A percentile compares a stretch with the other conserved stretches of the same genome.
phyloP scores from a whole-genome alignment of 2,888 invertebrate genomes.

The Pterobdella sp. region DNA sequence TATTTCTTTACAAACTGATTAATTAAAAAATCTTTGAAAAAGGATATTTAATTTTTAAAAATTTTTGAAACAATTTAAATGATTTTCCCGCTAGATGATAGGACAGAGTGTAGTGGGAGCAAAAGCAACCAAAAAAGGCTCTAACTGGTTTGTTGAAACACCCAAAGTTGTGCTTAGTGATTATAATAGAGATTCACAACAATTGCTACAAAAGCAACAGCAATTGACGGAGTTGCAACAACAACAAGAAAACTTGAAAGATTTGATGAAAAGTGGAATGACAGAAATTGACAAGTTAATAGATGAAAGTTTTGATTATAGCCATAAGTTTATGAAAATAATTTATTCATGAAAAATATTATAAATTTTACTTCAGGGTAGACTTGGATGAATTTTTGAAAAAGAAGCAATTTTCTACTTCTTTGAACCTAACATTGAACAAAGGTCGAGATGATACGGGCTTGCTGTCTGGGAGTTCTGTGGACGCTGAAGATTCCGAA shows the following conservation, averaged over 20 bases:
- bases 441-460: too few relatives aligned
- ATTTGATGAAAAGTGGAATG: background rate
- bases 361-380: background rate
- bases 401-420: background rate
- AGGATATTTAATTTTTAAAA: too few relatives aligned
- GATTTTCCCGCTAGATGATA: too few relatives aligned
- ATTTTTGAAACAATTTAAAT: too few relatives aligned
- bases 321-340: background rate
- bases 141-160: background rate
- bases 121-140: background rate
- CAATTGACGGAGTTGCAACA: background rate
- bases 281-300: background rate
- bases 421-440: background rate
- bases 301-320: background rate
- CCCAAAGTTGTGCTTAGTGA: background rate
- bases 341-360: background rate
- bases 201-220: background rate
- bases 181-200: too few relatives aligned
- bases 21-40: too few relatives aligned
- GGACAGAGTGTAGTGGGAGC: background rate
- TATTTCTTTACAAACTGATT: too few relatives aligned
- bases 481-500: background rate
- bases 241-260: background rate
- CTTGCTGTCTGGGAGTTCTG: background rate
- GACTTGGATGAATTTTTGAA: background rate